Percentiles rank a stretch among this genome's conserved stretches.
phyloP scores from a whole-genome alignment of 1,140 invertebrate species.

The Microplitis demolitor region DNA sequence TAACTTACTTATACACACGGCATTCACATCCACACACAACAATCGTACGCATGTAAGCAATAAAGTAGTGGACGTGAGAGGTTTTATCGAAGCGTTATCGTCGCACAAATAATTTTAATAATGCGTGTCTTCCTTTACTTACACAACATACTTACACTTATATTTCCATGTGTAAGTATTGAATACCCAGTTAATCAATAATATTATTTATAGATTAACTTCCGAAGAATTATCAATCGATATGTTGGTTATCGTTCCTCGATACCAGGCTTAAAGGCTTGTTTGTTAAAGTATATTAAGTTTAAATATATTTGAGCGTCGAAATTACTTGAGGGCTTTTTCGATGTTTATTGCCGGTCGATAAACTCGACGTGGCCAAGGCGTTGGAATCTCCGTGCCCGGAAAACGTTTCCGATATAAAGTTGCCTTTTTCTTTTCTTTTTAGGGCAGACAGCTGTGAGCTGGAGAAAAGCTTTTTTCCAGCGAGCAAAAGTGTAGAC shows the following conservation, averaged over 20 bases:
- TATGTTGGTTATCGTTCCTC: too few relatives aligned
- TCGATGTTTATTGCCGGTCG: background rate
- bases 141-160: too few relatives aligned
- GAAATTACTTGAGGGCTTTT: background rate
- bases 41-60: background rate
- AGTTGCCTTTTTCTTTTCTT: too few relatives aligned
- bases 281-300: too few relatives aligned
- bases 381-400: background rate
- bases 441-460: too few relatives aligned
- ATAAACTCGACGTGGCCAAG: too few relatives aligned
- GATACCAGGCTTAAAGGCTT: too few relatives aligned
- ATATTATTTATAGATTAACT: too few relatives aligned
- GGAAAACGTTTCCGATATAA: background rate
- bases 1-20: background rate
- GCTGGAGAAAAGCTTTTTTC: too few relatives aligned
- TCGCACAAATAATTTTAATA: constrained; percentile 17
- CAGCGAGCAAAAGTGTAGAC: background rate
- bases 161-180: background rate
- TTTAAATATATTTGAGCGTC: background rate
- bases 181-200: too few relatives aligned
- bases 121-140: background rate
- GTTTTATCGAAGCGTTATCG: constrained; percentile 40
- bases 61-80: background rate
- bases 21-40: background rate
- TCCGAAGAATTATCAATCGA: too few relatives aligned